A percentile compares a stretch with the other conserved stretches of the same genome.
Conservation (phyloP, 1,140 invertebrate genomes). For the Drosophila carrolli region DNA sequence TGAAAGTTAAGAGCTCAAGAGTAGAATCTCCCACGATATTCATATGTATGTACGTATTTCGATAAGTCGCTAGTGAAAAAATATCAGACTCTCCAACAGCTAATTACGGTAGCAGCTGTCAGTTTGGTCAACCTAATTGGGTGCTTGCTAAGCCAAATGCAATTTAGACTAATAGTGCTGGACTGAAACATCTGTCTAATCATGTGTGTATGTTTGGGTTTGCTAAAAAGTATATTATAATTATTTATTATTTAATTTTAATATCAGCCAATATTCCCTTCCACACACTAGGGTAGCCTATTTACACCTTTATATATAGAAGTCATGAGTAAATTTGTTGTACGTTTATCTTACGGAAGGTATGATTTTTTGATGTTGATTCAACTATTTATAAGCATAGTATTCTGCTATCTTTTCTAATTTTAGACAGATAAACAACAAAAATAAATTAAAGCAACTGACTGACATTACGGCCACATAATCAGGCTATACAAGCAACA, state of each 20-base stretch:
- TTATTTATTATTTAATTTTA: slow-evolving; percentile 6
- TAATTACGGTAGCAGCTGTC: slow-evolving; percentile 24
- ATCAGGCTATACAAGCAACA: slow-evolving; percentile 72
- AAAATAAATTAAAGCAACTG: slow-evolving; percentile 54
- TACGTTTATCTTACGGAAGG: slow-evolving; percentile 30
- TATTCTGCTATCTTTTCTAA: slow-evolving; percentile 74
- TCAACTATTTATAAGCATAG: slow-evolving; percentile 74
- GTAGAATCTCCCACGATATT: slow-evolving; percentile 12
- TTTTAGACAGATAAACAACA: slow-evolving; percentile 67
- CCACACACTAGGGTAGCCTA: background rate
- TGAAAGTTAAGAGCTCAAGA: background rate
- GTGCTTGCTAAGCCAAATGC: slow-evolving; percentile 2
- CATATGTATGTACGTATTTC: background rate
- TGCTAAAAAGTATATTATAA: background rate
- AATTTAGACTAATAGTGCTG: slow-evolving; percentile 1
- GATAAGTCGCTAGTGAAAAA: background rate
- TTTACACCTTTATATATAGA: slow-evolving; percentile 21
- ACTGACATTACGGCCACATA: slow-evolving; percentile 64
- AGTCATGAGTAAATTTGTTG: slow-evolving; percentile 6
- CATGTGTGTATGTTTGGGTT: background rate
- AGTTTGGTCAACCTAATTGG: slow-evolving; percentile 1
- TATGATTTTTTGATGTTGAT: slow-evolving; percentile 60
- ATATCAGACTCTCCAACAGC: background rate
- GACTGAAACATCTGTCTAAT: slow-evolving; percentile 25
- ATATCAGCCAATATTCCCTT: background rate